Evolutionary conservation across 2,797 vertebrate species (phyloP).

Genomic region (Phoxinus dragarum): DNA sequence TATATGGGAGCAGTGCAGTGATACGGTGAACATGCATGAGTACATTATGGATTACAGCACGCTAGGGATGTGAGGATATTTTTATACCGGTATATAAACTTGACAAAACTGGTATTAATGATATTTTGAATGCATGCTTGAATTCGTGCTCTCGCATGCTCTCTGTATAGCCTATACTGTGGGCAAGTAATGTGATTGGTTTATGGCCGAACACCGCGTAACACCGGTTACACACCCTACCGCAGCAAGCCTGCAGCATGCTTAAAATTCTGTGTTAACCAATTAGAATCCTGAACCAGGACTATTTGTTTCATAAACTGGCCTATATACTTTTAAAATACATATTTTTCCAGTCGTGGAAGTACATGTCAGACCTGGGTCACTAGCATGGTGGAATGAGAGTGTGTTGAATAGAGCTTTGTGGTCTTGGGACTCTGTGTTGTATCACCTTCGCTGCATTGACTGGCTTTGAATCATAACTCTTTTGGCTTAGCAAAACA

Average conservation of each 20-base stretch:
- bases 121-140: not conserved
- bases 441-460: slow-evolving; percentile 46
- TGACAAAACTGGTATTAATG: too few species aligned
- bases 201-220: not conserved
- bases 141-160: not conserved
- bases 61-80: too few species aligned
- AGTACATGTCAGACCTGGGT: slow-evolving; percentile 21
- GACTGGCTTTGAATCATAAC: slow-evolving; percentile 48
- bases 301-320: not conserved
- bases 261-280: not conserved
- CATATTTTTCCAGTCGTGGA: not conserved
- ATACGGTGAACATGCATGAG: not conserved
- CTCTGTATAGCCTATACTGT: not conserved
- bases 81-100: too few species aligned
- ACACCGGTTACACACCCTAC: not conserved
- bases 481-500: slow-evolving; percentile 47
- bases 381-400: slow-evolving; percentile 13
- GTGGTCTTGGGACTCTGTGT: slow-evolving; percentile 10
- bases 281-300: not conserved
- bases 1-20: too few species aligned
- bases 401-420: slow-evolving; percentile 14
- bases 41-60: not conserved
- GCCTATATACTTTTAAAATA: not conserved
- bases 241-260: not conserved
- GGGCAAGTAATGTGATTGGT: not conserved